phyloP scores from a whole-genome alignment of 2,888 invertebrate species.

The Hirtodrosophila alboralis region DNA sequence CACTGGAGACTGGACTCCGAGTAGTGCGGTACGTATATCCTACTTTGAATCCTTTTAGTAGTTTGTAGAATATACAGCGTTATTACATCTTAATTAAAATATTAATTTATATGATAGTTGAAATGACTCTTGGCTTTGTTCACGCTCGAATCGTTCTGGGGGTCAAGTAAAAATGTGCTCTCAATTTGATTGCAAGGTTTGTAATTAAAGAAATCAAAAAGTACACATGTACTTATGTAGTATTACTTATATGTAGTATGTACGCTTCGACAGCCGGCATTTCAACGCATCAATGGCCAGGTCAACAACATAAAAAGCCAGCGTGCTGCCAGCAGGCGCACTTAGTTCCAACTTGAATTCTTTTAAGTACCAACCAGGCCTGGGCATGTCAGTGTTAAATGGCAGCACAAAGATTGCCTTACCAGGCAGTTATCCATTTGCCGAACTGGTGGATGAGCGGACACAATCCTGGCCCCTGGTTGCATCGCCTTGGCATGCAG shows the following conservation, averaged over 20 bases:
- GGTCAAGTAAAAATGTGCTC: conserved; percentile 35
- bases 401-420: conserved; percentile 27
- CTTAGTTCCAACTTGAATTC: conserved; percentile 18
- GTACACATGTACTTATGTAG: neutral
- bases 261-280: conserved; percentile 2
- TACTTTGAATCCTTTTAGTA: no score
- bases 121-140: conserved; percentile 12
- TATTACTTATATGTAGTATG: no score
- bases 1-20: no score
- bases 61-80: no score
- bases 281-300: conserved; percentile 39
- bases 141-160: conserved; percentile 32
- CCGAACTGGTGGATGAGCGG: conserved; percentile 86
- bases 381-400: conserved; percentile 33
- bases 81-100: neutral
- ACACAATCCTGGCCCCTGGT: conserved; percentile 94
- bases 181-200: conserved; percentile 15
- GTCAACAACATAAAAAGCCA: conserved; percentile 33
- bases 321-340: conserved; percentile 2
- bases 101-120: no score
- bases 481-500: conserved; percentile 91
- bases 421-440: conserved; percentile 46
- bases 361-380: conserved; percentile 1
- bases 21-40: no score
- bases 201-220: conserved; percentile 29